These are phyloP conservation scores for Conchocele bisecta DNA, from an alignment of 2,888 invertebrate genomes.

Conservation along the genomic window DNA sequence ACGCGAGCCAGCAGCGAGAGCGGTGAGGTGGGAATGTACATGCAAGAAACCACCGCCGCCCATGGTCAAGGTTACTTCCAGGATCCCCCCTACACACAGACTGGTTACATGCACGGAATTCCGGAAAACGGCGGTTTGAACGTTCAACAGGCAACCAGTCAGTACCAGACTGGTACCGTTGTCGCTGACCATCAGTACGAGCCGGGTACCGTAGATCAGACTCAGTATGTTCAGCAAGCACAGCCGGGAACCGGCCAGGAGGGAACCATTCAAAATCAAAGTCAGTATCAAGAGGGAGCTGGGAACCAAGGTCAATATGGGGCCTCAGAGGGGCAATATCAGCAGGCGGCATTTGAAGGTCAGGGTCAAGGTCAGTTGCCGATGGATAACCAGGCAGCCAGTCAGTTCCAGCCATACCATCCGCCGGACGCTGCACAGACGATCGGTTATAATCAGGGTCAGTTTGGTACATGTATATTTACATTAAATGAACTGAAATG, in stretches of 20 bases:
- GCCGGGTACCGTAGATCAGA: neutral
- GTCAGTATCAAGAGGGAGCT: slow-evolving; percentile 11
- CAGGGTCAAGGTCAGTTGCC: neutral
- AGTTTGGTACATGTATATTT: too few species aligned
- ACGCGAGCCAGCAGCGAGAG: slow-evolving; percentile 78
- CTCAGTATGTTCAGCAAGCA: neutral
- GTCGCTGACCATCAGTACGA: neutral
- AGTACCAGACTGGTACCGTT: neutral
- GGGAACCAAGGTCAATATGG: slow-evolving; percentile 14
- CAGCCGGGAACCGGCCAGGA: slow-evolving; percentile 2
- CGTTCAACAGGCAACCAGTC: too few species aligned
- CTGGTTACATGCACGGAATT: too few species aligned
- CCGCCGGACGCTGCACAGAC: too few species aligned
- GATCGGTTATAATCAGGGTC: too few species aligned
- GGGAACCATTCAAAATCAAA: slow-evolving; percentile 4
- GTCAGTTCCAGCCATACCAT: neutral
- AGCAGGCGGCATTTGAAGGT: neutral
- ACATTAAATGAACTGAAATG: too few species aligned
- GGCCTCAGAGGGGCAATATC: slow-evolving; percentile 9
- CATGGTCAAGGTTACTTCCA: slow-evolving; percentile 29
- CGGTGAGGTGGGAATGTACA: slow-evolving; percentile 74
- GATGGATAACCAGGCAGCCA: neutral
- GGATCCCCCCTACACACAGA: too few species aligned
- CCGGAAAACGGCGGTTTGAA: too few species aligned
- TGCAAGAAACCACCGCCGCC: slow-evolving; percentile 35